Conservation (phyloP, 2,888 invertebrate species). For the Drymonia ruficornis region DNA sequence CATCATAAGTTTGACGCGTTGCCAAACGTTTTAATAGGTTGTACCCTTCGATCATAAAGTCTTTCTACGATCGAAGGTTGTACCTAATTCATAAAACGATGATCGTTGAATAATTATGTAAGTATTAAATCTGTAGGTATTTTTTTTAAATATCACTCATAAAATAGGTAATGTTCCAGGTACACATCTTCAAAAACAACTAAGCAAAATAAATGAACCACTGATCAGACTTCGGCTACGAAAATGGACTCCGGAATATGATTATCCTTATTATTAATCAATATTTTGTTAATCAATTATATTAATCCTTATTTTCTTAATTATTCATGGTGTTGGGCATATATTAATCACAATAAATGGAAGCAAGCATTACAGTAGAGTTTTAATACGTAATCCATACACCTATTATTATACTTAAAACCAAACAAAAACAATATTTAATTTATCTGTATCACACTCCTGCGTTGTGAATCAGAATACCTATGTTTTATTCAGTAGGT, state of each 20-base stretch:
- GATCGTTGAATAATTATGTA: no score
- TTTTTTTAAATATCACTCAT: neutral
- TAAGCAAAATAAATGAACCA: neutral
- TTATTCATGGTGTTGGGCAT: conserved; percentile 15
- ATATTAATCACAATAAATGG: conserved; percentile 28
- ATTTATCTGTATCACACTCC: no score
- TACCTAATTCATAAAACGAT: no score
- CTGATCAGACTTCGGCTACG: conserved; percentile 2
- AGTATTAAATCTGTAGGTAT: no score
- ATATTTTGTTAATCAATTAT: neutral
- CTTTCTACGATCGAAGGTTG: no score
- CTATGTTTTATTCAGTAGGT: no score
- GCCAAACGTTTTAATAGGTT: no score
- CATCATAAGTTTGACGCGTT: no score
- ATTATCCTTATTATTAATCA: conserved; percentile 8
- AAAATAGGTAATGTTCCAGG: neutral
- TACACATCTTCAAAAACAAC: neutral
- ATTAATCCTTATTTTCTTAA: neutral
- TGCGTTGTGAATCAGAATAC: no score
- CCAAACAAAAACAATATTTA: no score
- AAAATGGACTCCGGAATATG: conserved; percentile 8
- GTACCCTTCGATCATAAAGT: no score
- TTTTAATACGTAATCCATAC: conserved; percentile 7
- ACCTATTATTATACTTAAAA: no score
- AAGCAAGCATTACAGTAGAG: conserved; percentile 19